These are phyloP conservation scores for Cheilosia grossa DNA, from an alignment of 2,888 invertebrate genomes.

Conservation along the genomic window DNA sequence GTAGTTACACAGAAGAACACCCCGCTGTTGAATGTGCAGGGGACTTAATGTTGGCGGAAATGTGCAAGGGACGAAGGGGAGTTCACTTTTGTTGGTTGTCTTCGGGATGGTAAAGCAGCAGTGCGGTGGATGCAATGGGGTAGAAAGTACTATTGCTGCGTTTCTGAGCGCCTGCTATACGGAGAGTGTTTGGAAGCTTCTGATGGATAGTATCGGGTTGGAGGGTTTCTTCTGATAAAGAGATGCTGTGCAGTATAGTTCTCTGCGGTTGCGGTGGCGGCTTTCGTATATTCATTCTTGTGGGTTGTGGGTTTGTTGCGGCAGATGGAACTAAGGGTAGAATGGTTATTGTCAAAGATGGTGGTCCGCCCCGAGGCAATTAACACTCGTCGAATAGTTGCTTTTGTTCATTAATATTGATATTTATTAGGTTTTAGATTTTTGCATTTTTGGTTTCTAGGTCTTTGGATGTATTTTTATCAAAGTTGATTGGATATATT, in stretches of 20 bases:
- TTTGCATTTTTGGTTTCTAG: too few relatives aligned
- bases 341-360: too few relatives aligned
- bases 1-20: not conserved
- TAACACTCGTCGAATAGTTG: too few relatives aligned
- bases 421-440: too few relatives aligned
- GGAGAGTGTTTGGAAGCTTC: not conserved
- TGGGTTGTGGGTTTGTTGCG: not conserved
- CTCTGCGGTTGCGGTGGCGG: not conserved
- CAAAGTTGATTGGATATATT: too few relatives aligned
- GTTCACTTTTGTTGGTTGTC: constrained; percentile 19
- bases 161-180: constrained; percentile 38
- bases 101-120: not conserved
- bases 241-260: not conserved
- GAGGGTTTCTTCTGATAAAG: not conserved
- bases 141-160: not conserved
- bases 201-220: not conserved
- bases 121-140: not conserved
- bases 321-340: too few relatives aligned
- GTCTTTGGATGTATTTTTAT: too few relatives aligned
- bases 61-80: constrained; percentile 2
- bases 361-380: too few relatives aligned
- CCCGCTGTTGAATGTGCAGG: too few relatives aligned
- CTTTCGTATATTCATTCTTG: not conserved
- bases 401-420: too few relatives aligned
- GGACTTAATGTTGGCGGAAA: not conserved